Evolutionary conservation across 2,797 vertebrate genomes (phyloP).

Genomic region (Notolabrus celidotus): DNA sequence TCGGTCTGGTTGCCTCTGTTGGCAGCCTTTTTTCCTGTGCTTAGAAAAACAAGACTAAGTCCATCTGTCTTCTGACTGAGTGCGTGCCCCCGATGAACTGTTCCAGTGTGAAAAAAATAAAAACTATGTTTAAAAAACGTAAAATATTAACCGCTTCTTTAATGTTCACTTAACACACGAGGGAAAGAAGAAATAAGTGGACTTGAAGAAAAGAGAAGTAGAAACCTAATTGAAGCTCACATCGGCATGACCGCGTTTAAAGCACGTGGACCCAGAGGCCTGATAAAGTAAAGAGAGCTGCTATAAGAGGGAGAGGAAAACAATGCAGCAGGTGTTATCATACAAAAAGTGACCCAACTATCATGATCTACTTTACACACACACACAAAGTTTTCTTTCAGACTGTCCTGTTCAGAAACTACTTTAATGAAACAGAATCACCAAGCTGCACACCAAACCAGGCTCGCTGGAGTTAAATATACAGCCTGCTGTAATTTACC

Average conservation of each 20-base stretch:
- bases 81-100: slow-evolving; percentile 28
- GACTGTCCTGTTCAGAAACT: background rate
- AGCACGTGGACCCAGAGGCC: background rate
- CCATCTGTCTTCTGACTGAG: slow-evolving; percentile 21
- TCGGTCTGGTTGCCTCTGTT: slow-evolving; percentile 52
- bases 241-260: background rate
- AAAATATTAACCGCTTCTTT: background rate
- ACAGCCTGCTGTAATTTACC: slow-evolving; percentile 23
- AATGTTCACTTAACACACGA: background rate
- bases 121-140: background rate
- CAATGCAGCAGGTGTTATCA: too few species aligned
- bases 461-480: slow-evolving; percentile 19
- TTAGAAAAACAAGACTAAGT: slow-evolving; percentile 52
- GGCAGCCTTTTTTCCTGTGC: slow-evolving; percentile 47
- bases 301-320: too few species aligned
- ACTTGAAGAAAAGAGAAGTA: background rate
- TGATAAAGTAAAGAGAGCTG: background rate
- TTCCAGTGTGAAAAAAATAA: slow-evolving; percentile 14
- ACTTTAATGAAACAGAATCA: background rate
- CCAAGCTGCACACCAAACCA: background rate
- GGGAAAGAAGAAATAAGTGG: background rate
- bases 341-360: too few species aligned
- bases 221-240: background rate
- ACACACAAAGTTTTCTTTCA: too few species aligned
- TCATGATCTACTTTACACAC: too few species aligned